Conservation (phyloP, 1,140 invertebrate species). For the Cardiocondyla obscurior region DNA sequence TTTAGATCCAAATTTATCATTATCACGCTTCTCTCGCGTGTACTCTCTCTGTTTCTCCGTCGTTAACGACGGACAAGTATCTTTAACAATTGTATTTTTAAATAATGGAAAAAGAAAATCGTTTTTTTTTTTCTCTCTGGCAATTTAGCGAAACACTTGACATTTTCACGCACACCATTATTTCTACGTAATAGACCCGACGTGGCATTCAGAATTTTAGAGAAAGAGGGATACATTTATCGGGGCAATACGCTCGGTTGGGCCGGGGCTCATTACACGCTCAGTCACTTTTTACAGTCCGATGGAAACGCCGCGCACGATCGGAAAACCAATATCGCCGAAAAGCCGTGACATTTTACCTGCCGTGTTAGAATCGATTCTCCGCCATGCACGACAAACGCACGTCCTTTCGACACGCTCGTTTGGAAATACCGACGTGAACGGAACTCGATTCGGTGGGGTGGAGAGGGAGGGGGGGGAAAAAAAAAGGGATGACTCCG, state of each 20-base stretch:
- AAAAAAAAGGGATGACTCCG: not conserved
- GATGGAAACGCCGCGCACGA: constrained; percentile 30
- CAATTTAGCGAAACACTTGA: not conserved
- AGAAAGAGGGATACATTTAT: constrained; percentile 57
- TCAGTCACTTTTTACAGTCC: constrained; percentile 52
- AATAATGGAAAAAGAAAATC: not conserved
- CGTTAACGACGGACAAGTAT: not conserved
- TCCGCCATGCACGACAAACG: constrained; percentile 26
- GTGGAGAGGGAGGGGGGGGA: not conserved
- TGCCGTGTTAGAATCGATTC: constrained; percentile 56
- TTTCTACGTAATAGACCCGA: constrained; percentile 31
- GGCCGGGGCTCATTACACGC: constrained; percentile 47
- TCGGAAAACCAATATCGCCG: constrained; percentile 52
- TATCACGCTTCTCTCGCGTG: not conserved
- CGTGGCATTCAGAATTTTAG: constrained; percentile 24
- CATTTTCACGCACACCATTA: not conserved
- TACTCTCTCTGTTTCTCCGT: not conserved
- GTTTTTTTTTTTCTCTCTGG: not conserved
- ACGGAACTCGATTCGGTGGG: not conserved
- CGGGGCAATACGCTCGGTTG: constrained; percentile 41
- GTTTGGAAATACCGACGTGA: constrained; percentile 21
- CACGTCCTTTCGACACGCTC: constrained; percentile 51
- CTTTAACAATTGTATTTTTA: not conserved
- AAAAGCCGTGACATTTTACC: constrained; percentile 56
- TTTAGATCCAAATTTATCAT: not conserved